Conservation (phyloP, 2,113 vertebrate genomes). For the Cyanistes caeruleus region DNA sequence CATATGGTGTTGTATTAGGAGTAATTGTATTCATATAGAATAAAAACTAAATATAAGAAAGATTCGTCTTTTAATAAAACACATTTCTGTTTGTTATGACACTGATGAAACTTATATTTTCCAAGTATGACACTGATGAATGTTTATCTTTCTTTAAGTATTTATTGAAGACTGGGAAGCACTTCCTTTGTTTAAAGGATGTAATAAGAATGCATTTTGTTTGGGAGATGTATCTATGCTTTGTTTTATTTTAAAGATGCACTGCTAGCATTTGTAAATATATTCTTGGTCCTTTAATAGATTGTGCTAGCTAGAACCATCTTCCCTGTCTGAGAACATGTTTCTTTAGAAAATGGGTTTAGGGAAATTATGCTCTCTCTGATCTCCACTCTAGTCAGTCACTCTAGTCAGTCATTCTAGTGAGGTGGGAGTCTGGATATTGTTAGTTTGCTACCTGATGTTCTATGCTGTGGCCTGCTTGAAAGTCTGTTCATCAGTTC, state of each 20-base stretch:
- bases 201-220: not conserved
- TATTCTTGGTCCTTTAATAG: not conserved
- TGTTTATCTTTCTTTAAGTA: not conserved
- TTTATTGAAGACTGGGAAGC: not conserved
- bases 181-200: not conserved
- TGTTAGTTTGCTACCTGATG: not conserved
- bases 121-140: not conserved
- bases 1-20: not conserved
- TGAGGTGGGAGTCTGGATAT: not conserved
- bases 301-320: not conserved
- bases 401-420: too few relatives aligned
- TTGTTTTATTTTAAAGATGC: not conserved
- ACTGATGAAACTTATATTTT: not conserved
- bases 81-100: not conserved
- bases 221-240: not conserved
- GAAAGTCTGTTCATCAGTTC: not conserved
- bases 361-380: not conserved
- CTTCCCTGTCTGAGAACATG: not conserved
- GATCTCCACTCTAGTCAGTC: not conserved
- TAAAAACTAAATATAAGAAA: not conserved
- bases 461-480: not conserved
- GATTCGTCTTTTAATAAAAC: not conserved
- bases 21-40: not conserved
- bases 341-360: not conserved
- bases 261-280: not conserved